Evolutionary conservation across 2,888 invertebrate genomes (phyloP).

Genomic region (Diplazon laetatorius): DNA sequence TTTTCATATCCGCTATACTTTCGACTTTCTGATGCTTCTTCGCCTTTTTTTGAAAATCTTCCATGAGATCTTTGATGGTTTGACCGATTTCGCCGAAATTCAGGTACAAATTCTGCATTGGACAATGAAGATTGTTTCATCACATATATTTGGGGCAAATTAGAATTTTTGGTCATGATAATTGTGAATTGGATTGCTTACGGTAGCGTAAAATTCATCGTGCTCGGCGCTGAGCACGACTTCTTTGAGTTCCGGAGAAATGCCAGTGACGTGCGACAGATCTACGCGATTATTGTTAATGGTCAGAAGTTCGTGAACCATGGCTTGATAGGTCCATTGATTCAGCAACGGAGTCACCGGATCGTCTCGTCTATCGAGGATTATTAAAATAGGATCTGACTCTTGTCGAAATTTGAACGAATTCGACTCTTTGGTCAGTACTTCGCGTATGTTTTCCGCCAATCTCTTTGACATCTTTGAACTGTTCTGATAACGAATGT

Average conservation of each 20-base stretch:
- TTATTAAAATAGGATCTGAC: constrained; percentile 91
- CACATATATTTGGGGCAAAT: background rate
- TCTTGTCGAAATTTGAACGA: constrained; percentile 93
- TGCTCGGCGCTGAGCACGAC: constrained; percentile 97
- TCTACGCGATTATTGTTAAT: constrained; percentile 92
- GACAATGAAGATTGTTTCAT: constrained; percentile 1
- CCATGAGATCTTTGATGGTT: constrained; percentile 98
- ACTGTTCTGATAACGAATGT: constrained; percentile 93
- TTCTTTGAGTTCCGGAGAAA: constrained; percentile 94
- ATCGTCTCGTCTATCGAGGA: constrained; percentile 97
- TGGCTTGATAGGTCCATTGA: constrained; percentile 99
- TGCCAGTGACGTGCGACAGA: constrained; percentile 91
- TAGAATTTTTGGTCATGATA: background rate
- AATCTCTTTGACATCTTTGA: constrained; percentile 93
- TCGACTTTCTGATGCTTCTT: constrained; percentile 98
- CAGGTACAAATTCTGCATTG: constrained; percentile 91
- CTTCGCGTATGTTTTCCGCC: constrained; percentile 93
- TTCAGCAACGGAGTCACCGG: constrained; percentile 97
- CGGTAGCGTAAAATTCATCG: constrained; percentile 98
- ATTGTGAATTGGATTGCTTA: constrained; percentile 79
- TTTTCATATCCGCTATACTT: constrained; percentile 99
- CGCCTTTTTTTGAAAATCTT: constrained; percentile 97
- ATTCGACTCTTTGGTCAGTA: constrained; percentile 93
- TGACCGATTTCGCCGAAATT: constrained; percentile 99
- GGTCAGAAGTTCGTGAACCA: constrained; percentile 98